Conservation (phyloP, 2,888 invertebrate species). For the Dryobotodes eremita region DNA sequence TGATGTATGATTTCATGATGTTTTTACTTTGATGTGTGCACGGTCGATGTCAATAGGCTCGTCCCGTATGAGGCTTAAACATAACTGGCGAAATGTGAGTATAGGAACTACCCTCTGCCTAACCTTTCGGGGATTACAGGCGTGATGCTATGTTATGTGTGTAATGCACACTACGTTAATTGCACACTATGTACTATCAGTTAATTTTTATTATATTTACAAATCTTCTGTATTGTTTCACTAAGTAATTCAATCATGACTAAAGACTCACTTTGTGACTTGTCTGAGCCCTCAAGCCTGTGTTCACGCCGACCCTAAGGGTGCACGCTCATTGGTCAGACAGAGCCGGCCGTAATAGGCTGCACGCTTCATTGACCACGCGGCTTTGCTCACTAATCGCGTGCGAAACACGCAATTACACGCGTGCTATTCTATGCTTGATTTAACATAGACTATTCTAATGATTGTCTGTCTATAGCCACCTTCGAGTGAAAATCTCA, state of each 20-base stretch:
- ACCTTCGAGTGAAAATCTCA: slow-evolving; percentile 1
- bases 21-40: background rate
- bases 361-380: slow-evolving; percentile 49
- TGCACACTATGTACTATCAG: background rate
- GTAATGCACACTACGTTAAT: background rate
- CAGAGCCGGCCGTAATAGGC: slow-evolving; percentile 32
- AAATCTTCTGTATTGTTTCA: slow-evolving; percentile 8
- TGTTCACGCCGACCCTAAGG: slow-evolving; percentile 37
- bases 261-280: slow-evolving; percentile 45
- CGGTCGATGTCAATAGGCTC: background rate
- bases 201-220: slow-evolving; percentile 8
- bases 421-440: slow-evolving; percentile 47
- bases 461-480: slow-evolving; percentile 12
- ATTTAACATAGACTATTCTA: slow-evolving; percentile 41
- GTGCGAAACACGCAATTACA: slow-evolving; percentile 53
- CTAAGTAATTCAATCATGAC: slow-evolving; percentile 45
- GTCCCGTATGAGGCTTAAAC: background rate
- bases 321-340: slow-evolving; percentile 49
- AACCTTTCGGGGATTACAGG: background rate
- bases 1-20: background rate
- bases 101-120: background rate
- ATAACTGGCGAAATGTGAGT: background rate
- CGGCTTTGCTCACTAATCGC: slow-evolving; percentile 53
- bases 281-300: slow-evolving; percentile 12
- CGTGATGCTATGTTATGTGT: background rate